Evolutionary conservation across 2,797 vertebrate species (phyloP), one percentile per base, ranked within the genome.

Genomic region (Gymnoscopelus braueri): DNA sequence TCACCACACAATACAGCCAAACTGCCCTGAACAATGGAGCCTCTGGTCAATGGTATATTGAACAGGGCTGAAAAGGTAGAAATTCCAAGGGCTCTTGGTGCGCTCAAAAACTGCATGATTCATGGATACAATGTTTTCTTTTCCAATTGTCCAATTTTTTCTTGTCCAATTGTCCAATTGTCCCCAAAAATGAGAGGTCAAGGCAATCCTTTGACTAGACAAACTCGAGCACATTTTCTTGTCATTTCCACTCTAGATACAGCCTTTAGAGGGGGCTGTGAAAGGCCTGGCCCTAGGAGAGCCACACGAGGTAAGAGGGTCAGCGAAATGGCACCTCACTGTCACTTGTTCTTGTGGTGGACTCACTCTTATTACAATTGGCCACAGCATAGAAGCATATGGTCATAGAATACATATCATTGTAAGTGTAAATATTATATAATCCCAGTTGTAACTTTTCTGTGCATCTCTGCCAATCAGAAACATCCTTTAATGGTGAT

Each of bases 401-500:
- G 39, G 15, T 13, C 19, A 19, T 19, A 15, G 6, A 35, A 29
- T 11, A 49, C 11, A 26, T 19, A 19, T 19, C 19, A 19, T n/a
- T n/a, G n/a, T 19, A 19, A 19, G 19, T 19, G 19, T 19, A 19
- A 19, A 19, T 19, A 19, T 19, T 1, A 19, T 19, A 19, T 19
- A 19, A 19, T 19, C 10, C 2, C 10, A 51, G 14, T 13, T 50
- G 65, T 67, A 39, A 66, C 47, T 14, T 60, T 72, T 50, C 32
- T 60, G 48, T 88, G 62, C 75, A 8, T 86, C 15, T 85, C 74
- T 82, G 68, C 79, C 74, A 79, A 79, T 80, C 87, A 92, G 90
- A 92, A 72, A 87, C 84, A 0, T 87, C 80, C 55, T 91, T 91
- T 84, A 92, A 91, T 47, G 87, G 90, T 58, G 88, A 88, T 59